Evolutionary conservation across 2,113 vertebrate genomes (phyloP), one percentile per base, ranked within the genome.

Genomic region (Falco punctatus): DNA sequence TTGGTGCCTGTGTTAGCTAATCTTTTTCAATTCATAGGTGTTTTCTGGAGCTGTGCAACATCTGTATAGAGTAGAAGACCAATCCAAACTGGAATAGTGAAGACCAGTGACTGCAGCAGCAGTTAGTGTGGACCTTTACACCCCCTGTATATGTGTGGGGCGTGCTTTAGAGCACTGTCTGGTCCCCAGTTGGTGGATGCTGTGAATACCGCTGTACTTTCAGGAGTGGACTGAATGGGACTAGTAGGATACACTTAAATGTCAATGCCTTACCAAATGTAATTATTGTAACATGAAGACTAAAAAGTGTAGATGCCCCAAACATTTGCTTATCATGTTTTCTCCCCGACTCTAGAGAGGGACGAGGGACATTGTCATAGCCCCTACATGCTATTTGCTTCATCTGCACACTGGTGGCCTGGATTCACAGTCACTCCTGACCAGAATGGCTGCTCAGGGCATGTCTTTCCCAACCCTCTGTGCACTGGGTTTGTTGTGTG

Each of bases 81-180:
- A 67, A 6, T 52, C 44, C 32, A 46, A 38, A 46, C 46, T 28
- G 44, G 26, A 59, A 22, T 19, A 38, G 52, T 22, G 9, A 58
- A 52, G 35, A 35, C 16, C 35, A 22, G 44, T 18, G 11, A 32
- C 35, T 58, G 13, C 52, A 88, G 35, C 42, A 66, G 35, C 21
- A 14, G 35, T 42, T 24, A 32, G 35, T 24, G 5, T 35, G 52
- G 44, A 65, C 51, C 33, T 44, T 32, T 44, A 35, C 77, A 42
- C 21, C 5, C 13, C 13, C 14, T 11, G 16, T 59, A 27, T 6
- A 1, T 33, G 30, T 1, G 2, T 35, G 30, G 35, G 35, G 5
- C 1, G 0, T 42, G 30, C 30, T 42, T 3, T n/a, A 15, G 23
- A 30, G 32, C 30, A 24, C 24, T 65, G 35, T 18, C 59, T 66